A percentile compares a stretch with the other conserved stretches of the same genome.
Evolutionary conservation across 2,888 invertebrate genomes (phyloP).

Genomic region (Lasioglossum morio): DNA sequence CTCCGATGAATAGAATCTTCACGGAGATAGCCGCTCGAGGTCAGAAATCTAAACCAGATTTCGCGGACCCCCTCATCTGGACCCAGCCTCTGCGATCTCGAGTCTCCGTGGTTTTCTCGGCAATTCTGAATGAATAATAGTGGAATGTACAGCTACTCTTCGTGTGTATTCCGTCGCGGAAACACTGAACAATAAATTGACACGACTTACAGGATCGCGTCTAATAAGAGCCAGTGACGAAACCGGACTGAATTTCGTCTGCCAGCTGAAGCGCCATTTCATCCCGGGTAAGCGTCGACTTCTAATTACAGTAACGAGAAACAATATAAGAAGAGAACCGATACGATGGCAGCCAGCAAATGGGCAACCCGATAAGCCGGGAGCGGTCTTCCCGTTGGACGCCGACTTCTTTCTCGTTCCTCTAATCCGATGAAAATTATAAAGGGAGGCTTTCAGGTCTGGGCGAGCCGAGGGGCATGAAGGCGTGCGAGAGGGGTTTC

Average conservation of each 20-base stretch:
- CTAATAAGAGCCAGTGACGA: not conserved
- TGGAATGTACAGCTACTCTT: too few species aligned
- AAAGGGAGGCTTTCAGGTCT: constrained; percentile 34
- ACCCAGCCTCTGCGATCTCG: not conserved
- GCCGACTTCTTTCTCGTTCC: constrained; percentile 35
- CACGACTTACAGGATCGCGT: not conserved
- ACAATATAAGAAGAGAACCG: constrained; percentile 8
- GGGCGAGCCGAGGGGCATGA: not conserved
- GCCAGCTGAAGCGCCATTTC: not conserved
- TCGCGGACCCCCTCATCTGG: not conserved
- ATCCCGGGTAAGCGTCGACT: not conserved
- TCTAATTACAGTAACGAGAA: constrained; percentile 6
- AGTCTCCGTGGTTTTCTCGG: not conserved
- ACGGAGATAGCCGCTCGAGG: constrained; percentile 20
- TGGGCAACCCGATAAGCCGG: constrained; percentile 17
- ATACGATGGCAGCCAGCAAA: constrained; percentile 4
- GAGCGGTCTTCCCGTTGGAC: not conserved
- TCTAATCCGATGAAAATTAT: constrained; percentile 54
- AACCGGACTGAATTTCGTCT: not conserved
- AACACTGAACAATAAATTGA: too few species aligned
- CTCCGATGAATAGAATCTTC: constrained; percentile 30
- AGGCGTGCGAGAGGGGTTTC: not conserved
- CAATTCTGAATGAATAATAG: too few species aligned
- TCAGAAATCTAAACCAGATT: constrained; percentile 37
- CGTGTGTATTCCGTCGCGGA: too few species aligned